phyloP scores from a whole-genome alignment of 2,113 vertebrate species.

The Oncorhynchus gorbuscha region DNA sequence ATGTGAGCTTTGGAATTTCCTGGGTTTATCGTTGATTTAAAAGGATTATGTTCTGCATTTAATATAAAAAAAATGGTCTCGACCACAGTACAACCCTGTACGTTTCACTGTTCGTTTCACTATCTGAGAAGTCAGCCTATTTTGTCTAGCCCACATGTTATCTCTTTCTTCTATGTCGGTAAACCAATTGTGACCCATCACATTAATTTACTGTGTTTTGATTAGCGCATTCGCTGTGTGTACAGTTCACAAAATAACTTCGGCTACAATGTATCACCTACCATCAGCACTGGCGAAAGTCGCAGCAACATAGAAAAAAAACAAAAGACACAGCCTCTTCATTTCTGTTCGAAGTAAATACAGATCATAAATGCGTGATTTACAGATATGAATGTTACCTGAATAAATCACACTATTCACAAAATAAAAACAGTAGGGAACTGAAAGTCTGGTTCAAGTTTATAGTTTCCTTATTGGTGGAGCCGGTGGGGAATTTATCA shows the following conservation, averaged over 20 bases:
- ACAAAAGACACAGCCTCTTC: constrained; percentile 13
- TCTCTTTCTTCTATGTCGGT: too few relatives aligned
- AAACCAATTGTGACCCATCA: too few relatives aligned
- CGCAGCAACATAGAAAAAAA: background rate
- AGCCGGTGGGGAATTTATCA: constrained; percentile 16
- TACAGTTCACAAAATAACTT: background rate
- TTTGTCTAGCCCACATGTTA: too few relatives aligned
- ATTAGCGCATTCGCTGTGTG: too few relatives aligned
- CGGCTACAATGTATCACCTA: constrained; percentile 41
- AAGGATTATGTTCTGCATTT: too few relatives aligned
- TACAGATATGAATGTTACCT: background rate
- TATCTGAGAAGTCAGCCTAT: too few relatives aligned
- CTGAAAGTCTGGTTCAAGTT: background rate
- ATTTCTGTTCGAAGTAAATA: constrained; percentile 18
- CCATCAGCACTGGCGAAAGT: constrained; percentile 37
- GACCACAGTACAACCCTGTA: too few relatives aligned
- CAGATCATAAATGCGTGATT: background rate
- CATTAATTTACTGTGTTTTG: too few relatives aligned
- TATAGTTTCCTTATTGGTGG: background rate
- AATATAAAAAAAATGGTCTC: too few relatives aligned
- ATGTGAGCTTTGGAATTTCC: too few relatives aligned
- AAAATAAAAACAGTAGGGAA: background rate
- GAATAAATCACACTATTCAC: background rate
- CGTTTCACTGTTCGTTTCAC: too few relatives aligned
- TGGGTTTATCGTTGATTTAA: too few relatives aligned